phyloP scores from a whole-genome alignment of 2,797 vertebrate genomes.

The Epinephelus coioides region DNA sequence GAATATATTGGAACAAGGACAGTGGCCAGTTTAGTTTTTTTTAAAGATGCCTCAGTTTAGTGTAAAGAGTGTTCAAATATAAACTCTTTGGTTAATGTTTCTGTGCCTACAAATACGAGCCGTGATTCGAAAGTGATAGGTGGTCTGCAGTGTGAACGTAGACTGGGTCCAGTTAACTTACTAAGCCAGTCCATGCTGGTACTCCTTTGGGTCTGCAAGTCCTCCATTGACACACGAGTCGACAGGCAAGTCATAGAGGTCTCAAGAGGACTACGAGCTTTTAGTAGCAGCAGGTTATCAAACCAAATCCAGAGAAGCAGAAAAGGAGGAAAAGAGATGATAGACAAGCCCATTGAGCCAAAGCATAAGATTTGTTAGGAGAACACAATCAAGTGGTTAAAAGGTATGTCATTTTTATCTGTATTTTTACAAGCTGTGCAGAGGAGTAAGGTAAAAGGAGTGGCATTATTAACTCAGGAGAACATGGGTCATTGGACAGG shows the following conservation, averaged over 20 bases:
- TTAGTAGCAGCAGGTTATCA: conserved; percentile 83
- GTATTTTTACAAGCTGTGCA: conserved; percentile 14
- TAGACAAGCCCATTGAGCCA: conserved; percentile 51
- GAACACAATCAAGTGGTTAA: conserved; percentile 51
- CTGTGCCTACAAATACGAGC: not conserved
- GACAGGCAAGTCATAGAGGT: conserved; percentile 96
- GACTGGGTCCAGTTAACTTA: conserved; percentile 86
- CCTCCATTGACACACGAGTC: conserved; percentile 90
- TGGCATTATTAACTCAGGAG: not conserved
- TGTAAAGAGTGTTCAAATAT: not conserved
- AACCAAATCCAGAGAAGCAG: conserved; percentile 58
- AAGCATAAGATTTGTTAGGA: conserved; percentile 70
- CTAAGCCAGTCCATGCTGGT: conserved; percentile 97
- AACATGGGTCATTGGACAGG: conserved; percentile 55
- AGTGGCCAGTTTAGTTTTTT: not conserved
- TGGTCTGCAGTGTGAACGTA: conserved; percentile 48
- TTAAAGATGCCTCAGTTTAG: conserved; percentile 4
- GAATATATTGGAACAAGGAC: too few relatives aligned
- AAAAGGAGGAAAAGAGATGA: conserved; percentile 54
- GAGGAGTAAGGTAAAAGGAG: conserved; percentile 23
- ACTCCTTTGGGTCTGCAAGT: conserved; percentile 90
- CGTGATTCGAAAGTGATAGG: not conserved
- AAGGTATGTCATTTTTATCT: not conserved
- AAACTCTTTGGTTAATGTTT: not conserved
- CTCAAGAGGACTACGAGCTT: conserved; percentile 95